Base-by-base conservation (phyloP, 1,140 invertebrate species). In the Apis cerana region DNA sequence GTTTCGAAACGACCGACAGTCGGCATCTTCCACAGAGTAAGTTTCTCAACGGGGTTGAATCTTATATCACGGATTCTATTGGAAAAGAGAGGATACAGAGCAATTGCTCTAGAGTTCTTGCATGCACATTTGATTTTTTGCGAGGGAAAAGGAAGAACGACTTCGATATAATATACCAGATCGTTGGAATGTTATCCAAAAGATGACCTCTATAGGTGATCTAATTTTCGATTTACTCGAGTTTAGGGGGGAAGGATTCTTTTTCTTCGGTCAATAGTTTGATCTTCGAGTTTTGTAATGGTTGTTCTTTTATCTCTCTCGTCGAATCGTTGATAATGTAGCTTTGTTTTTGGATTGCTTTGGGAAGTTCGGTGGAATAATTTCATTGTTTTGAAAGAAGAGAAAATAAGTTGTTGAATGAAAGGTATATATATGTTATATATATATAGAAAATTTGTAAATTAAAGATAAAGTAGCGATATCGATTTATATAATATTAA, bases 41-140 rank as follows among this genome's bases (percentile, higher is more conserved):
- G 85, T 87, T 87, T 87, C 72, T 78, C 86, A 87, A 87, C 82
- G 85, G 84, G 68, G n/a, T 56, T 69, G 72, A 84, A 81, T 87
- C 82, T 81, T 88, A 84, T 69, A 69, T 84, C 69, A 21, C 69
- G 71, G 48, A 33, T 27, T 76, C 75, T 33, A 76, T 80, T 61
- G 76, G 81, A 27, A 59, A 54, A 72, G 74, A 58, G 33, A 59
- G 33, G 33, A 59, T 54, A 52, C 21, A 27, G 10, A 43, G 65
- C 43, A 15, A 27, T 65, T 11, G 70, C 19, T 10, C 64, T 56
- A 10, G 75, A 84, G 56, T 80, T 84, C 50, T 23, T 43, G 69
- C 50, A 59, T 33, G 61, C 59, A 56, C 21, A 69, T 21, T 23
- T n/a, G 82, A 78, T 69, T 87, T 84, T 87, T 9, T 17, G 17